Base-by-base conservation (phyloP, 2,113 vertebrate species). In the Aramus guarauna region DNA sequence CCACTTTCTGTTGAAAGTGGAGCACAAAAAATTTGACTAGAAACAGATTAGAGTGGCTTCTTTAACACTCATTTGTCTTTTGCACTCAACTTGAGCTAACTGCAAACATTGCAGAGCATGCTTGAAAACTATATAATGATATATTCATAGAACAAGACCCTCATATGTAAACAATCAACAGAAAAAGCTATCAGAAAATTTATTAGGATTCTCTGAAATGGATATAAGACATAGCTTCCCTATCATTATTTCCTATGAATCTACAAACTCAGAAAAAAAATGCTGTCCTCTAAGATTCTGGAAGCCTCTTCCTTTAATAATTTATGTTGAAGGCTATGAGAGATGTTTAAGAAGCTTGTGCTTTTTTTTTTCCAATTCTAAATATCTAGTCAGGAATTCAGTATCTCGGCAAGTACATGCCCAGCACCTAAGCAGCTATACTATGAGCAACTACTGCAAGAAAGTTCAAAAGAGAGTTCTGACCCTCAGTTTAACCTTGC, bases 271-370 rank as follows among this genome's bases (percentile, higher is more conserved):
- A 58, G 45, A 72, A 95, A 75, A 79, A 94, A 92, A 92, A 60
- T 92, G 13, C 75, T 88, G 69, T 84, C 63, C 96, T 90, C 88
- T 97, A 69, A 76, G 3, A 59, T 94, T 83, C 78, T 80, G 77
- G 59, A 95, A 94, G 68, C 43, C 39, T 95, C 77, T 85, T 92
- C 58, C 84, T 97, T 97, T 96, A 93, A 94, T 73, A 94, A 88
- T 92, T 94, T 87, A 91, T 88, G 74, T 91, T 94, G 77, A 87
- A 96, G 67, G 50, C 60, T 88, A 55, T 62, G 82, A 96, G 92
- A 93, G 87, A 73, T 83, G 74, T 97, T 97, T 88, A 95, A 93
- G 85, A 77, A 93, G 82, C 73, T 90, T 93, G 36, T 89, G 64
- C 92, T 71, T 97, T 76, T 96, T 96, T 52, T 90, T 82, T 85